phyloP scores from a whole-genome alignment of 2,888 invertebrate genomes.

The Nymphalis polychloros region DNA sequence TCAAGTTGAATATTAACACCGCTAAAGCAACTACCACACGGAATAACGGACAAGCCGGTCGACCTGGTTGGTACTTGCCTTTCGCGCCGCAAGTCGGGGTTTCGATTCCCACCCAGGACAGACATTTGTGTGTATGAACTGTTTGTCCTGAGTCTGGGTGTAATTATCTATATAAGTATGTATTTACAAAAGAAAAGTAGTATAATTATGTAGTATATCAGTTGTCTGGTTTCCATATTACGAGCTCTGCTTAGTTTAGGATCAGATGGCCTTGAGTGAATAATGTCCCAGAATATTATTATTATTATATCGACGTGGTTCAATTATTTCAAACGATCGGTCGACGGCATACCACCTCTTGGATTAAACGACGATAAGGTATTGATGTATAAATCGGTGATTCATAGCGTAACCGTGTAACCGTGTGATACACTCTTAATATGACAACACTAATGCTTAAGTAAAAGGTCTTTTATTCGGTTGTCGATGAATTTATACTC shows the following conservation, averaged over 20 bases:
- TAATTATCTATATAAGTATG: too few species aligned
- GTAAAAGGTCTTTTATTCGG: conserved; percentile 63
- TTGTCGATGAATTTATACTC: conserved; percentile 53
- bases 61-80: neutral
- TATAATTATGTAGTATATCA: too few species aligned
- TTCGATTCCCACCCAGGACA: too few species aligned
- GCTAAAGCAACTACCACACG: conserved; percentile 29
- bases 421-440: conserved; percentile 49
- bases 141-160: too few species aligned
- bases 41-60: neutral
- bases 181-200: too few species aligned
- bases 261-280: too few species aligned
- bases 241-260: too few species aligned
- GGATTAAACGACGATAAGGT: neutral
- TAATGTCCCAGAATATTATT: too few species aligned
- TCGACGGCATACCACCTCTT: neutral
- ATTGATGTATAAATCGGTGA: neutral
- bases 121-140: too few species aligned
- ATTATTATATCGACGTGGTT: neutral
- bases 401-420: conserved; percentile 1
- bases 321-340: neutral
- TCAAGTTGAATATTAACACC: conserved; percentile 40
- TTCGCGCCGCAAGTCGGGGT: too few species aligned
- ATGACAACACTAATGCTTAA: conserved; percentile 65
- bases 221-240: too few species aligned